phyloP scores from a whole-genome alignment of 2,888 invertebrate species.

The Oxyteleia sp. region DNA sequence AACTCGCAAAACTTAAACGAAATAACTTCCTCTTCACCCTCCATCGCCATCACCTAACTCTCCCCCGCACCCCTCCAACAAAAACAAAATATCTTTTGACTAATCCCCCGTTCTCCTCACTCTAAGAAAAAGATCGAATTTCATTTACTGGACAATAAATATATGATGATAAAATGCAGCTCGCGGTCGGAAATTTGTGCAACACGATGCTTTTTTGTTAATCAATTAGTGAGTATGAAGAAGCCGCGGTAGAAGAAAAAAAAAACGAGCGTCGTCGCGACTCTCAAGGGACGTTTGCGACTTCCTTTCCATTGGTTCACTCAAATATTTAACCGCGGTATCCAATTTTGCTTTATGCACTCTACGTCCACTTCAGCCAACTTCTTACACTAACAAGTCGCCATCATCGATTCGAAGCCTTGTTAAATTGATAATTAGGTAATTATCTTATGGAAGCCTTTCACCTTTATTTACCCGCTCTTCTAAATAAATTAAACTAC shows the following conservation, averaged over 20 bases:
- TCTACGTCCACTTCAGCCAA: constrained; percentile 64
- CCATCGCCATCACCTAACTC: too few relatives aligned
- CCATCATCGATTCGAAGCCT: constrained; percentile 43
- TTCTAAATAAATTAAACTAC: constrained; percentile 31
- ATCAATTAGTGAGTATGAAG: constrained; percentile 76
- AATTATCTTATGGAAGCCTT: constrained; percentile 41
- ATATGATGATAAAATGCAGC: constrained; percentile 3
- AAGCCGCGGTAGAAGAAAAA: constrained; percentile 49
- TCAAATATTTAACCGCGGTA: constrained; percentile 84
- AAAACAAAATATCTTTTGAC: constrained; percentile 7
- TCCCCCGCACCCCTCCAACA: too few relatives aligned
- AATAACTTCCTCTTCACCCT: too few relatives aligned
- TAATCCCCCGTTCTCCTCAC: background rate
- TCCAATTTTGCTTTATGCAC: constrained; percentile 82
- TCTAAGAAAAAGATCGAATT: background rate
- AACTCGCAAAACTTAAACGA: too few relatives aligned
- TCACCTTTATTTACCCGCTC: constrained; percentile 29
- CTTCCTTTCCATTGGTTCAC: constrained; percentile 80
- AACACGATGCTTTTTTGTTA: constrained; percentile 75
- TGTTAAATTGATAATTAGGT: constrained; percentile 60
- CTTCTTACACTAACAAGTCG: constrained; percentile 69
- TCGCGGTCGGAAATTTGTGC: background rate
- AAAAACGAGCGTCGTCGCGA: constrained; percentile 75
- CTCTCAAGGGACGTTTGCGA: constrained; percentile 81
- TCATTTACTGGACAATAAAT: constrained; percentile 4